phyloP scores from a whole-genome alignment of 2,888 invertebrate species.

The Protula sp. region DNA sequence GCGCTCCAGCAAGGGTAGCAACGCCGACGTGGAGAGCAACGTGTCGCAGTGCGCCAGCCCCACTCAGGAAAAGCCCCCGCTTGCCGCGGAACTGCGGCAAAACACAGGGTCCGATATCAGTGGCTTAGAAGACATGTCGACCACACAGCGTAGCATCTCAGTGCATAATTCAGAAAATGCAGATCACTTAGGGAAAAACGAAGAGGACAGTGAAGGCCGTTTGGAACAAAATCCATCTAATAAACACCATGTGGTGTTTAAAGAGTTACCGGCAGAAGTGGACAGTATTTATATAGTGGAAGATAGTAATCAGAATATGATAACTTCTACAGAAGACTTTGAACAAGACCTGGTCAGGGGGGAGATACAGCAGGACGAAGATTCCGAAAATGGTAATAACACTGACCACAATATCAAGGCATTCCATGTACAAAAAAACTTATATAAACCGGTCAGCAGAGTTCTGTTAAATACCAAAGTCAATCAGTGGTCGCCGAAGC shows the following conservation, averaged over 20 bases:
- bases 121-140: no score
- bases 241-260: no score
- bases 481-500: no score
- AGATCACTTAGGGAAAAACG: not conserved
- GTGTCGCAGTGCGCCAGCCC: constrained; percentile 25
- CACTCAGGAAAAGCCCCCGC: not conserved
- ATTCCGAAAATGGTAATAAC: not conserved
- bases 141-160: no score
- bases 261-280: no score
- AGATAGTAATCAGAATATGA: not conserved
- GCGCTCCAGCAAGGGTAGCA: constrained; percentile 30
- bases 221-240: no score
- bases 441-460: no score
- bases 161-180: not conserved
- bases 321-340: not conserved
- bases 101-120: no score
- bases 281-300: no score
- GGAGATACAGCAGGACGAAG: not conserved
- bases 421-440: constrained; percentile 3
- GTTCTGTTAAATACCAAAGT: no score
- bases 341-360: not conserved
- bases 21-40: constrained; percentile 41
- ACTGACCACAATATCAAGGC: not conserved
- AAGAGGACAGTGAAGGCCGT: no score
- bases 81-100: not conserved